These are phyloP conservation scores for Athene noctua DNA, from an alignment of 2,113 vertebrate genomes.

Conservation along the genomic window DNA sequence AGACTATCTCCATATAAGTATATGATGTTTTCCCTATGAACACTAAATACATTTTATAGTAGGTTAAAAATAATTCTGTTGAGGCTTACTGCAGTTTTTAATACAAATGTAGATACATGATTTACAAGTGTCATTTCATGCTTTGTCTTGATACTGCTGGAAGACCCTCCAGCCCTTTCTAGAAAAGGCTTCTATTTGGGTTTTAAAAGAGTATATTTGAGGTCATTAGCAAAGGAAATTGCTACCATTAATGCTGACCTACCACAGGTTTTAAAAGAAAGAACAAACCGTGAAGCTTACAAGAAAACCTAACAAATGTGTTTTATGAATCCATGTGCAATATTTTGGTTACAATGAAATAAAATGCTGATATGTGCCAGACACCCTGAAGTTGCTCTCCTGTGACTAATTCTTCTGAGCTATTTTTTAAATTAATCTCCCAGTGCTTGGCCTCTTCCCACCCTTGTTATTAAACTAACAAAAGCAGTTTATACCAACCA, in stretches of 20 bases:
- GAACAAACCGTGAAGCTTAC: constrained; percentile 33
- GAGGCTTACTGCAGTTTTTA: background rate
- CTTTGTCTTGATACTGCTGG: background rate
- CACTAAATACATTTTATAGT: background rate
- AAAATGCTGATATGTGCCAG: constrained; percentile 71
- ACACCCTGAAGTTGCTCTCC: constrained; percentile 69
- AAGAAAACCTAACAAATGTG: constrained; percentile 69
- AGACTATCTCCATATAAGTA: background rate
- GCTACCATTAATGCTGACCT: constrained; percentile 28
- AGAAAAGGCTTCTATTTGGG: background rate
- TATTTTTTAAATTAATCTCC: constrained; percentile 73
- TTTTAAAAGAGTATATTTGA: constrained; percentile 6
- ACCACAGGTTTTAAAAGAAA: constrained; percentile 49
- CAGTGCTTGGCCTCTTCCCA: background rate
- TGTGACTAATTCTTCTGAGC: constrained; percentile 69
- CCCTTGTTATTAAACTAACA: constrained; percentile 20
- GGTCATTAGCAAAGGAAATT: constrained; percentile 49
- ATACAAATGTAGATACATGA: background rate
- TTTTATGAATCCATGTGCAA: constrained; percentile 77
- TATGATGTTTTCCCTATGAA: background rate
- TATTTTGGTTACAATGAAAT: constrained; percentile 79
- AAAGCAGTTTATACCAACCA: constrained; percentile 7
- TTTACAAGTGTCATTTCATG: background rate
- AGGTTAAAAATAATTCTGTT: background rate
- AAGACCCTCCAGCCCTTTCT: background rate